Base-by-base conservation (phyloP, 2,888 invertebrate species). In the Tachina grossa region DNA sequence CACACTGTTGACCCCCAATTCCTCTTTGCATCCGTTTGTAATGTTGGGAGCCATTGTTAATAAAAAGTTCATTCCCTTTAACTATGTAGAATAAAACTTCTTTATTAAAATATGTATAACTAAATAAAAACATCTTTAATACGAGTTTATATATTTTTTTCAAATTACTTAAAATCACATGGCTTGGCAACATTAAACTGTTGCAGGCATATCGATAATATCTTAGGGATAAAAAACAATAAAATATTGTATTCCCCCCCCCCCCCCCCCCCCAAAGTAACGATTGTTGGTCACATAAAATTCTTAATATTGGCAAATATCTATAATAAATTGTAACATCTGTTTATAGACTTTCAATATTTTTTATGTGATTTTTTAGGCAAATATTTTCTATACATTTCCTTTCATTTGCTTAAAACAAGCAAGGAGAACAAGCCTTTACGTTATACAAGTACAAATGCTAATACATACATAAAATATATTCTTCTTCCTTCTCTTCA, bases 231-330 rank as follows among this genome's bases (percentile, higher is more conserved):
- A 55, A 55, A 75, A 81, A 45, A 19, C 71, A 65, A 77, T 77
- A 83, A 83, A 83, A 65, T 63, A 57, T 65, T 71, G 31, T 31
- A 31, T n/a, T n/a, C n/a, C n/a, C n/a, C n/a, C n/a, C n/a, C n/a
- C n/a, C n/a, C n/a, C n/a, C n/a, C n/a, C n/a, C n/a, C n/a, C n/a
- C 47, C 14, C 49, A 45, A 31, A 68, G 41, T 76, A 71, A 83
- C 68, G 63, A 71, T 57, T 83, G 82, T 77, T 83, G 82, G 82
- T 83, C 82, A 77, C 82, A 83, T 83, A 83, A 83, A 83, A 83
- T 47, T 77, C 63, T 57, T 83, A 66, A 83, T 83, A 83, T 72
- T 83, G 76, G 71, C 71, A 71, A 83, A 77, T 71, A 83, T 76
- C 63, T 65, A 66, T 41, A 80, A 80, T 80, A 76, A 83, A 76